Percentiles rank a stretch among this genome's conserved stretches.
These are phyloP conservation scores for Synodontis membranacea DNA, from an alignment of 2,113 vertebrate genomes.

Conservation along the genomic window DNA sequence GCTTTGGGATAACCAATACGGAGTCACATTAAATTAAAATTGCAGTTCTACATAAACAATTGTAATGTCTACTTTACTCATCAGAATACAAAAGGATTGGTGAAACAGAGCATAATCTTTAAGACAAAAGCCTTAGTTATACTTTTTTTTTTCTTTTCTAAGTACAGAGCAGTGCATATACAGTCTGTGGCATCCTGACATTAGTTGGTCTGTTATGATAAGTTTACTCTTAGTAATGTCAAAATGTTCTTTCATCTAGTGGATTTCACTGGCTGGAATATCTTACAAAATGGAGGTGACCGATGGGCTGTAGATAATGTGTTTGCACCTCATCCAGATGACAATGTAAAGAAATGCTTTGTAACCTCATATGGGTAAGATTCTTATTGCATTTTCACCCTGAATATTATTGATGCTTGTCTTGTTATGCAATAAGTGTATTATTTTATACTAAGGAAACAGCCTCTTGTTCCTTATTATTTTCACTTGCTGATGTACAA, in stretches of 20 bases:
- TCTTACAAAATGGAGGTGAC: constrained; percentile 65
- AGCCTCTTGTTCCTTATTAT: not conserved
- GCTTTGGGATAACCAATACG: too few relatives aligned
- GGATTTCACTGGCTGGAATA: constrained; percentile 57
- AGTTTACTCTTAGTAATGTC: not conserved
- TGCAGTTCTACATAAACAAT: too few relatives aligned
- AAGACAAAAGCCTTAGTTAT: too few relatives aligned
- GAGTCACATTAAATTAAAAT: too few relatives aligned
- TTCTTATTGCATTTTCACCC: not conserved
- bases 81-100: not conserved
- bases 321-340: constrained; percentile 57
- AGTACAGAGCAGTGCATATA: not conserved
- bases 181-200: not conserved
- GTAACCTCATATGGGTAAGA: constrained; percentile 72
- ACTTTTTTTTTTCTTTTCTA: not conserved
- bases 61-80: too few relatives aligned
- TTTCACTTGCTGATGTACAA: not conserved
- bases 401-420: not conserved
- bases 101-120: not conserved
- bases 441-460: not conserved
- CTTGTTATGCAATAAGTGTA: not conserved
- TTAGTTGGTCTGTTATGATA: not conserved
- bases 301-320: constrained; percentile 57
- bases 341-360: constrained; percentile 61
- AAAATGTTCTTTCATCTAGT: constrained; percentile 51